Evolutionary conservation across 2,797 vertebrate genomes (phyloP).

Genomic region (Alosa sapidissima): DNA sequence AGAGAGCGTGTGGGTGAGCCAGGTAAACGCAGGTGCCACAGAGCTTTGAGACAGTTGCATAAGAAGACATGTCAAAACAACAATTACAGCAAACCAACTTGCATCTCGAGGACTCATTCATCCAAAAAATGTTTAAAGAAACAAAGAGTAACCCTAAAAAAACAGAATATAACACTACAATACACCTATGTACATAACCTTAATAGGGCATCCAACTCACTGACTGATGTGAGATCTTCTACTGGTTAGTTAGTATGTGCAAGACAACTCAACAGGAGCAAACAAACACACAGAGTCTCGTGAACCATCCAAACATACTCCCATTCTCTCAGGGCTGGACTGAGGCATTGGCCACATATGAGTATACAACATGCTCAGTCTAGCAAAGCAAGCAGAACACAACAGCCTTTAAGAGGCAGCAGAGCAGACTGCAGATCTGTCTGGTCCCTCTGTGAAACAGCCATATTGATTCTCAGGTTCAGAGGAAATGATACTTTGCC

Average conservation of each 20-base stretch:
- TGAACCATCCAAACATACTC: background rate
- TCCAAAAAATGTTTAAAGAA: no score
- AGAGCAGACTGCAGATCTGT: background rate
- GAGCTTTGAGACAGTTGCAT: background rate
- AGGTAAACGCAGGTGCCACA: background rate
- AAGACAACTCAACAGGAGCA: background rate
- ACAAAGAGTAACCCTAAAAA: no score
- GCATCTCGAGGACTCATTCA: background rate
- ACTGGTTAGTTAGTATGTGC: background rate
- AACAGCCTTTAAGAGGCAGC: background rate
- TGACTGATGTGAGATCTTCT: background rate
- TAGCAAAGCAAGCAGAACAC: background rate
- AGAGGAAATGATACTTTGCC: background rate
- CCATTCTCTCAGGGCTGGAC: background rate
- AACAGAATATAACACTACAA: no score
- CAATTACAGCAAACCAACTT: no score
- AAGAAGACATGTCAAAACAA: background rate
- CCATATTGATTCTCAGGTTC: background rate
- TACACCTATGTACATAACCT: no score
- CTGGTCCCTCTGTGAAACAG: background rate
- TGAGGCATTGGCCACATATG: background rate
- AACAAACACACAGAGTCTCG: background rate
- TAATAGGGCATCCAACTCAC: no score
- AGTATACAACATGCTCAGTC: background rate
- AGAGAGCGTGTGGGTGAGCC: background rate